A percentile compares a stretch with the other conserved stretches of the same genome.
Conservation (phyloP, 2,797 vertebrate genomes). For the Schizopygopsis pylzovi region DNA sequence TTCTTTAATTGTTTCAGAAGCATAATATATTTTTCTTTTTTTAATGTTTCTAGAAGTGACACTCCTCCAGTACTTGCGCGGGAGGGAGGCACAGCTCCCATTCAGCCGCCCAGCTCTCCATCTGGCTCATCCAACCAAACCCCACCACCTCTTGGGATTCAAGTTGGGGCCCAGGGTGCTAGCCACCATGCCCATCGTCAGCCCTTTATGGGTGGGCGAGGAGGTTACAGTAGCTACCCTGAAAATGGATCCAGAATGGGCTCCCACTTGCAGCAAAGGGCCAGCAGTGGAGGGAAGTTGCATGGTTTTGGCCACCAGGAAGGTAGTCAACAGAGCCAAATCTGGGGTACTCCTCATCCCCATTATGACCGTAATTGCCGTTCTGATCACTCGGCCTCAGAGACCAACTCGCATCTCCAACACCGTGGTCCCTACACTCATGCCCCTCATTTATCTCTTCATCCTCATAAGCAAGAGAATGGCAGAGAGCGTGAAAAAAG, state of each 20-base stretch:
- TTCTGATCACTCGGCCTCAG: slow-evolving; percentile 71
- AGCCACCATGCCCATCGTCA: slow-evolving; percentile 76
- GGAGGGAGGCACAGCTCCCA: slow-evolving; percentile 77
- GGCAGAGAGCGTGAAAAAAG: slow-evolving; percentile 71
- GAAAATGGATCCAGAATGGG: slow-evolving; percentile 76
- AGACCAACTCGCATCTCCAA: slow-evolving; percentile 74
- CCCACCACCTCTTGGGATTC: slow-evolving; percentile 75
- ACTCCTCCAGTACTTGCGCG: slow-evolving; percentile 85
- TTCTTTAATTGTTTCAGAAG: too few relatives aligned
- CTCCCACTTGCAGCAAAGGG: slow-evolving; percentile 69
- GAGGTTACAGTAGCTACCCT: slow-evolving; percentile 80
- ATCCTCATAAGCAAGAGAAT: slow-evolving; percentile 74
- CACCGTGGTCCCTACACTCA: slow-evolving; percentile 70
- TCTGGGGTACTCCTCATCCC: slow-evolving; percentile 77
- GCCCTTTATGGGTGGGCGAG: slow-evolving; percentile 79
- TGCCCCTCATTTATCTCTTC: slow-evolving; percentile 74
- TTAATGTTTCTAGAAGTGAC: slow-evolving; percentile 79
- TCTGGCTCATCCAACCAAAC: slow-evolving; percentile 78
- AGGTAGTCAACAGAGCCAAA: slow-evolving; percentile 77
- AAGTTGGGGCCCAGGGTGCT: slow-evolving; percentile 70
- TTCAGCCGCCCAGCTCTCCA: slow-evolving; percentile 76
- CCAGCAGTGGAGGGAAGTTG: slow-evolving; percentile 56
- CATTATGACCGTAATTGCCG: slow-evolving; percentile 82
- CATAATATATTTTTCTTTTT: neutral
- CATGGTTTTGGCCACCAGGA: slow-evolving; percentile 82